Evolutionary conservation across 2,797 vertebrate genomes (phyloP).

Genomic region (Tokudaia muenninki): DNA sequence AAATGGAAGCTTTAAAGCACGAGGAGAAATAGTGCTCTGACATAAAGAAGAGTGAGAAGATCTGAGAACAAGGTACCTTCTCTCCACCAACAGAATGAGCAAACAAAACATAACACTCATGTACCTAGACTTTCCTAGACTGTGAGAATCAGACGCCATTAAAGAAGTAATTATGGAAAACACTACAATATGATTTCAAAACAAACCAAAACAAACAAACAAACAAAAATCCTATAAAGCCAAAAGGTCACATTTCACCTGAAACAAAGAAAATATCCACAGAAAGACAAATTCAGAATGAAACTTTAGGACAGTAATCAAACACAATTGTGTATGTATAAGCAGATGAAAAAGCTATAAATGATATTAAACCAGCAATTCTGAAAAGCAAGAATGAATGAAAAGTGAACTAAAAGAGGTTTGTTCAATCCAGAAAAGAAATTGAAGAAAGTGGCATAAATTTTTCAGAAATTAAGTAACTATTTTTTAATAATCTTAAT

Average conservation of each 20-base stretch:
- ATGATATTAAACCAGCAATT: neutral
- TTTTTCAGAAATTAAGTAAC: slow-evolving; percentile 14
- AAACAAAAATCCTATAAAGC: neutral
- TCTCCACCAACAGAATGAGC: neutral
- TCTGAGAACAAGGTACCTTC: rapidly evolving
- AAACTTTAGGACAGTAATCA: neutral
- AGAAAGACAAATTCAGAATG: neutral
- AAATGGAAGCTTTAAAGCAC: neutral
- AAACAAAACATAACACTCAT: neutral
- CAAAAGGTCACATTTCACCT: neutral
- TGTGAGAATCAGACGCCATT: neutral
- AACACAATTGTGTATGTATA: neutral
- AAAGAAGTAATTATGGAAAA: neutral
- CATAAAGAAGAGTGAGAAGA: too few relatives aligned
- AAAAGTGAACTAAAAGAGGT: neutral
- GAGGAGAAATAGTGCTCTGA: neutral
- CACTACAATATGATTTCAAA: neutral
- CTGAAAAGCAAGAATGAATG: neutral
- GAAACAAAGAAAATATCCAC: neutral
- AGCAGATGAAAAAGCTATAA: neutral
- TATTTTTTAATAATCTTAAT: neutral
- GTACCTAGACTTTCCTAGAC: neutral
- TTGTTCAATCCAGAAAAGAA: neutral
- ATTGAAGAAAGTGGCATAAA: neutral
- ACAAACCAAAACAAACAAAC: neutral